Conservation (phyloP, 2,888 invertebrate species). For the Brenthis hecate region DNA sequence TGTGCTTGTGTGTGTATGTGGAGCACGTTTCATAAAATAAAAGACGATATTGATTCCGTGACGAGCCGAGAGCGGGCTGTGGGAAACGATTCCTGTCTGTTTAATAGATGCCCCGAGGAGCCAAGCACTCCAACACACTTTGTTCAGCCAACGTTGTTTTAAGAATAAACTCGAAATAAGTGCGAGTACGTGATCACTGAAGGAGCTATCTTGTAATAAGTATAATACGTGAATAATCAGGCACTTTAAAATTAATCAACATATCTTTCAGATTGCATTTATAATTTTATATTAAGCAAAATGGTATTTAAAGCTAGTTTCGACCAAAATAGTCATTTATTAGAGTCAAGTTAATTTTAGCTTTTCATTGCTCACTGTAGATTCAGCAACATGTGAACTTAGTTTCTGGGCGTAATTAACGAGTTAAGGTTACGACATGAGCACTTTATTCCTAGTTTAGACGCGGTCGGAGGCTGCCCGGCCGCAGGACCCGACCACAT, state of each 20-base stretch:
- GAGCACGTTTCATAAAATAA: slow-evolving; percentile 79
- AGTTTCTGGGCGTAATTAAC: slow-evolving; percentile 71
- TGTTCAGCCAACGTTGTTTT: slow-evolving; percentile 54
- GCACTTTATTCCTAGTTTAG: slow-evolving; percentile 75
- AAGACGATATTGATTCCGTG: slow-evolving; percentile 82
- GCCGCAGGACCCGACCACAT: slow-evolving; percentile 75
- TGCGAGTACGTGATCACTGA: slow-evolving; percentile 39
- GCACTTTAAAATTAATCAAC: slow-evolving; percentile 22
- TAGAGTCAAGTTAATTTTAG: slow-evolving; percentile 11
- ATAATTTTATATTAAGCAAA: slow-evolving; percentile 1
- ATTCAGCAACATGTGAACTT: slow-evolving; percentile 63
- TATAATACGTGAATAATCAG: slow-evolving; percentile 16
- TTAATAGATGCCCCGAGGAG: slow-evolving; percentile 75
- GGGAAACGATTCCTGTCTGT: slow-evolving; percentile 77
- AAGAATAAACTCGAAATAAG: slow-evolving; percentile 47
- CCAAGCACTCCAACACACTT: slow-evolving; percentile 58
- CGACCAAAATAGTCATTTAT: neutral
- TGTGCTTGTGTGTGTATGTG: slow-evolving; percentile 55
- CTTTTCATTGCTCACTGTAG: slow-evolving; percentile 33
- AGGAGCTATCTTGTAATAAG: slow-evolving; percentile 31
- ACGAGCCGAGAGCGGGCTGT: slow-evolving; percentile 75
- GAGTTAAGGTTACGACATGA: slow-evolving; percentile 67
- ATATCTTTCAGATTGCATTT: neutral
- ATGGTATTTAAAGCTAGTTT: neutral
- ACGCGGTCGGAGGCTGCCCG: slow-evolving; percentile 61